Percentiles rank a stretch among this genome's conserved stretches.
phyloP scores from a whole-genome alignment of 2,888 invertebrate species.

The Dicycla oo region DNA sequence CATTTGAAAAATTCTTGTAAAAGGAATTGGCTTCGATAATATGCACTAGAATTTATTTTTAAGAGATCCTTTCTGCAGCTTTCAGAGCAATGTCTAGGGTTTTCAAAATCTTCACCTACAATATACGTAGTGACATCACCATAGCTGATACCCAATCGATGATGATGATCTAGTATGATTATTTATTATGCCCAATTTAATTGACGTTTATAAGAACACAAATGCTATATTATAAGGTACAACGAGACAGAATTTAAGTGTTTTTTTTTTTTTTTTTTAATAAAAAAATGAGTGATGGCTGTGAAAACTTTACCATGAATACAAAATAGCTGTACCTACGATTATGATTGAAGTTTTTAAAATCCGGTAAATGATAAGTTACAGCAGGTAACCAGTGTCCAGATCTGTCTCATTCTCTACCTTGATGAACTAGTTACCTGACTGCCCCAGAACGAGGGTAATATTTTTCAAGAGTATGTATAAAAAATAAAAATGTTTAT shows the following conservation, averaged over 20 bases:
- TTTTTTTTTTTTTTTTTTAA: background rate
- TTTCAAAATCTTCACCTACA: background rate
- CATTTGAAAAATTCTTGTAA: conserved; percentile 20
- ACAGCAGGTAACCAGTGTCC: background rate
- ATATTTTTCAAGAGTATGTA: too few relatives aligned
- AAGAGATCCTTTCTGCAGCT: background rate
- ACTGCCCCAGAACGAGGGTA: too few relatives aligned
- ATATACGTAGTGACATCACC: background rate
- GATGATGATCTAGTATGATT: background rate
- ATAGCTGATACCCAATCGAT: background rate
- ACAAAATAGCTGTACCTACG: background rate
- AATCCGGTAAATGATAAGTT: background rate
- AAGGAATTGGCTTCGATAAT: conserved; percentile 1
- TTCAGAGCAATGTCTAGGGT: background rate
- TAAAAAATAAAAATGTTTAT: too few relatives aligned
- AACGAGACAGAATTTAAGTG: background rate
- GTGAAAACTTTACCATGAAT: background rate
- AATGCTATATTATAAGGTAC: background rate
- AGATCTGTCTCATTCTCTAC: too few relatives aligned
- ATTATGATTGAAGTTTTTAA: background rate
- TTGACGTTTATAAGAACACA: background rate
- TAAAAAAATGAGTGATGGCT: background rate
- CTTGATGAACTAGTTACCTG: too few relatives aligned
- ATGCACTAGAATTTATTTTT: conserved; percentile 4
- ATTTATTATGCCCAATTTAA: background rate